Percentiles rank a stretch among this genome's conserved stretches.
These are phyloP conservation scores for Hapalemur alaotrensis DNA, from an alignment of 2,797 vertebrate species.

Conservation along the genomic window DNA sequence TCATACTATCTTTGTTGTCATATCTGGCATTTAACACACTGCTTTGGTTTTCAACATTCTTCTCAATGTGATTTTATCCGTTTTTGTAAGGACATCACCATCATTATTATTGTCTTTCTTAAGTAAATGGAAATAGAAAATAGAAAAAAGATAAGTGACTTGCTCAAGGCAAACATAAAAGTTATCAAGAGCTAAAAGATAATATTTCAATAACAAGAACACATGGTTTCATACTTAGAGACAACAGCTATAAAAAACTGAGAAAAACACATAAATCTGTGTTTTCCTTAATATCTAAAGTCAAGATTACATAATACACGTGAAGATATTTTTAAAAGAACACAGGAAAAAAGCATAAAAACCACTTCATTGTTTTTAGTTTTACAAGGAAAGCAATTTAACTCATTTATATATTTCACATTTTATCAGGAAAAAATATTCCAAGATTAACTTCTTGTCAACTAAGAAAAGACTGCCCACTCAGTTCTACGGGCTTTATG, in stretches of 20 bases:
- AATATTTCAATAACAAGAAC: slow-evolving; percentile 35
- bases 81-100: slow-evolving; percentile 12
- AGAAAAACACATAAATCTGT: neutral
- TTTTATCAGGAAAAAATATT: neutral
- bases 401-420: neutral
- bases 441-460: neutral
- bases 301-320: neutral
- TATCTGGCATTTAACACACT: neutral
- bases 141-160: slow-evolving; percentile 48
- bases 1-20: neutral
- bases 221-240: neutral
- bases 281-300: neutral
- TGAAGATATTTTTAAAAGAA: neutral
- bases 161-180: slow-evolving; percentile 22
- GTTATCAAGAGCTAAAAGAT: neutral
- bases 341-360: neutral
- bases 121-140: slow-evolving; percentile 44
- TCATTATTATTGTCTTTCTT: slow-evolving; percentile 33
- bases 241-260: neutral
- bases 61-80: neutral
- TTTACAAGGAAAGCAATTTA: neutral
- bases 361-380: neutral
- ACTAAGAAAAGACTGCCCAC: neutral
- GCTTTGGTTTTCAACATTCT: neutral
- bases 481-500: neutral